Base-by-base conservation (phyloP, 2,888 invertebrate species). In the Melitaea athalia region DNA sequence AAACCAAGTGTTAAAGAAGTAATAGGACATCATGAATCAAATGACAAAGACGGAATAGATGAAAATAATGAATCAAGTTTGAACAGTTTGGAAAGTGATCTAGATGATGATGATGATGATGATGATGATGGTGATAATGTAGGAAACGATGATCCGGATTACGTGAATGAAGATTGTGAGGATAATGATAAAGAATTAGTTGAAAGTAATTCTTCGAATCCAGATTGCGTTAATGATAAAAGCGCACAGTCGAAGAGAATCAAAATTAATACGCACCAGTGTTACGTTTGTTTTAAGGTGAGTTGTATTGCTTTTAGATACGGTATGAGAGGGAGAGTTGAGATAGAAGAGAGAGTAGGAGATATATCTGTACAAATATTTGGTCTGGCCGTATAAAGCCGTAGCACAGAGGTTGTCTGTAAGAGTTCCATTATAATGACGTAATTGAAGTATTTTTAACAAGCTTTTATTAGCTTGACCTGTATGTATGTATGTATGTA, bases 231-330 rank as follows among this genome's bases (percentile, higher is more conserved):
- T 5, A 33, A 38, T 38, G 33, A 74, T 49, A 43, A 65, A 7
- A 31, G 64, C 10, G 60, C 59, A 33, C 60, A 70, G 38, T 50
- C 5, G n/a, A 59, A 73, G 65, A 43, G 71, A 61, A 69, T 62
- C 0, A 83, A 76, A 10, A 78, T 89, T 5, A 83, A 86, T 50
- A 80, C 80, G 0, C 84, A 86, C 61, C 90, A 91, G 59, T 91
- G 91, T 61, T 88, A 91, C 63, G 80, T 89, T 8, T 91, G 91
- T 73, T 87, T 86, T 70, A 86, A 87, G 85, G 90, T 91, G 74
- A 73, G 81, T 24, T 14, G 31, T 47, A 5, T 4, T 68, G 8
- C 8, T 8, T 3, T 38, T 38, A 38, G 2, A 38, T 38, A 38
- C 38, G 38, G 38, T 38, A 38, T 0, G 38, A 38, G 38, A 7